These are phyloP conservation scores for Takifugu rubripes DNA, from an alignment of 2,797 vertebrate genomes.

Conservation along the genomic window DNA sequence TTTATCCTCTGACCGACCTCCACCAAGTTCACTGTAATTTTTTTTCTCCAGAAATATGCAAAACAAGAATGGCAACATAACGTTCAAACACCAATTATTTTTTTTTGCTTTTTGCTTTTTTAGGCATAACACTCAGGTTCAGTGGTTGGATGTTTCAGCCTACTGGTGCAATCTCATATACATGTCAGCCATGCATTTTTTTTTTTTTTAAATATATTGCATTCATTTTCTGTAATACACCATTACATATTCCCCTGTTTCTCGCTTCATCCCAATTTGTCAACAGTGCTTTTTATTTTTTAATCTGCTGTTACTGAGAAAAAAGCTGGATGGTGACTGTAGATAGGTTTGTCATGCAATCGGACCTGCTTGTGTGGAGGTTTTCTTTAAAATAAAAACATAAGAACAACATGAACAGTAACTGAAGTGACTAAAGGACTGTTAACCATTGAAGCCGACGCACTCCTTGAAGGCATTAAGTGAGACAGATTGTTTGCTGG, in stretches of 20 bases:
- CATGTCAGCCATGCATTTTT: constrained; percentile 77
- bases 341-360: constrained; percentile 61
- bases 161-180: constrained; percentile 68
- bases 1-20: constrained; percentile 54
- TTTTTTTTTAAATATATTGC: constrained; percentile 54
- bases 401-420: constrained; percentile 54
- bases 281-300: constrained; percentile 21
- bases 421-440: constrained; percentile 55
- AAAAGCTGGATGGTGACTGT: constrained; percentile 54
- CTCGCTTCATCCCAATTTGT: constrained; percentile 51
- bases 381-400: constrained; percentile 31
- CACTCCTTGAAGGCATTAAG: constrained; percentile 74
- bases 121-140: constrained; percentile 64
- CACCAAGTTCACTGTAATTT: constrained; percentile 64
- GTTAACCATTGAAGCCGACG: constrained; percentile 69
- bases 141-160: constrained; percentile 65
- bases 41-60: constrained; percentile 63
- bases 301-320: constrained; percentile 16
- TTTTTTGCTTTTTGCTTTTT: constrained; percentile 32
- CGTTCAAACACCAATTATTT: constrained; percentile 68
- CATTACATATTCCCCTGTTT: constrained; percentile 57
- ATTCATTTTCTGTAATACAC: constrained; percentile 65
- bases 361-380: constrained; percentile 52
- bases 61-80: constrained; percentile 76
- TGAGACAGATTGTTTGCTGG: constrained; percentile 75